Base-by-base conservation (phyloP, 2,113 vertebrate species). In the Phyllostomus discolor region DNA sequence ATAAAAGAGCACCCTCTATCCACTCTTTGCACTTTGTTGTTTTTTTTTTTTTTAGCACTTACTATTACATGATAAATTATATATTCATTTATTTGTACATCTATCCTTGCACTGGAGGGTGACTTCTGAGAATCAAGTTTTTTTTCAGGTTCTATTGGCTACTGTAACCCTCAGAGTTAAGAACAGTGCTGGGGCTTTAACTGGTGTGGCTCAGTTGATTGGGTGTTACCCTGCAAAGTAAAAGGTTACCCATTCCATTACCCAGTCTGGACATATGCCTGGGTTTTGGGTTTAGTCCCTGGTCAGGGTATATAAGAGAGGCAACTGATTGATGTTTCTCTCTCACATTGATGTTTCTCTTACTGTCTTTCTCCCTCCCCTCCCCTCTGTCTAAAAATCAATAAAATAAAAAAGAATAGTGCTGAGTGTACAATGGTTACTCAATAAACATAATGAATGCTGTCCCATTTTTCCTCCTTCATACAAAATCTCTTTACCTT, bases 1-100 rank as follows among this genome's bases (percentile, higher is more conserved):
- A 91, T 35, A 91, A 95, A 82, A 91, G 22, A 91, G 33, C 14
- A 83, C 16, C 19, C 48, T 66, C 43, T 52, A 76, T 20, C 31
- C 14, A 24, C 54, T 94, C 69, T 78, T 22, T 81, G 48, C 20
- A 79, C 43, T 84, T 64, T 54, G 20, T 59, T 66, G n/a, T n/a
- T n/a, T n/a, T n/a, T n/a, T 85, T 64, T 70, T 67, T 76, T 96
- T 95, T 91, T 17, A 93, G 50, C 67, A 86, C 46, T 67, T 33
- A 84, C 26, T 15, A 80, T 48, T 86, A 73, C 38, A 43, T 67
- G 54, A 66, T 73, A 82, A 1, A 14, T 48, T 70, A 88, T 31
- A 73, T 54, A 88, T 59, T 76, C 50, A 52, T 81, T 72, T 95
- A 66, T 75, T 92, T 92, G 78, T 57, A 9, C 64, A 5, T 78